Base-by-base conservation (phyloP, 2,888 invertebrate genomes). In the Trisateles emortualis region DNA sequence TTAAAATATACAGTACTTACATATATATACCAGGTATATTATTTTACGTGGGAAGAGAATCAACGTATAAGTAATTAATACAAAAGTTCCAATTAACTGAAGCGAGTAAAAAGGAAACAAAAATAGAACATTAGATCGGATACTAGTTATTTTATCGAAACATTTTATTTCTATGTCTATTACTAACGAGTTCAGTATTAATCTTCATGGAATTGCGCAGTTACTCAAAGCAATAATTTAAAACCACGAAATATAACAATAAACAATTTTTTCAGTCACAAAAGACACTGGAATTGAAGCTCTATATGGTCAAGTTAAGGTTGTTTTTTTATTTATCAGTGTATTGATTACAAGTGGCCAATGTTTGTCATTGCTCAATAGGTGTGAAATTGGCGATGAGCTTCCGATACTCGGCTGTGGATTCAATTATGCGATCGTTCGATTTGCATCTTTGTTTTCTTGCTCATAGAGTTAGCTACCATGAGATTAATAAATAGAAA, bases 331-430 rank as follows among this genome's bases (percentile, higher is more conserved):
- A 59, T 40, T 60, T 68, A 70, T 54, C 53, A 22, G 42, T 10
- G 38, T 24, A 29, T 52, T 55, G 64, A 65, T 64, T 45, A 65
- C 60, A 49, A 68, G 54, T 62, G 59, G 67, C 55, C 52, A 62
- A 68, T 75, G 76, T 77, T 77, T 81, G 76, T 76, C 79, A 79
- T 79, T 83, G 81, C 72, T 79, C 80, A 81, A 82, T 83, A 79
- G 76, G 81, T 83, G 81, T 86, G 83, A 87, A 86, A 85, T 86
- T 79, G 78, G 72, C 83, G 79, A 84, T 79, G 76, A 72, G 70
- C 63, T 59, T 64, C 69, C 72, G 80, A 84, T 83, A 79, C 76
- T 73, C 74, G 64, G 67, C 64, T 60, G 55, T 55, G 56, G 61
- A 77, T 81, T 80, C 76, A 79, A 84, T 79, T 69, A 77, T 76